A percentile compares a stretch with the other conserved stretches of the same genome.
Evolutionary conservation across 2,888 invertebrate genomes (phyloP).

Genomic region (Amphimallon solstitiale): DNA sequence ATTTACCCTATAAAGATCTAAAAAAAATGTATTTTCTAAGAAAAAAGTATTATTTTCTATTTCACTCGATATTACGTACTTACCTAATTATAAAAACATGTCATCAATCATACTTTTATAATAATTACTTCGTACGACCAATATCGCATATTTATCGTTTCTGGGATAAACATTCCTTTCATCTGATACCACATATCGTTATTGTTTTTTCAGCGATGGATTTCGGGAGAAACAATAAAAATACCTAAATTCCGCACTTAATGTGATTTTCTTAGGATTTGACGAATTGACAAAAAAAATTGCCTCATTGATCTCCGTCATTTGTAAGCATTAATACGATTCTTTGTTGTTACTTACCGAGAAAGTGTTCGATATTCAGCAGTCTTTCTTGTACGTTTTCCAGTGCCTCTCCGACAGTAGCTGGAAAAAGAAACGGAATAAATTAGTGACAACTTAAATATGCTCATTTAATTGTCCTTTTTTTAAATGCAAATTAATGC

Average conservation of each 20-base stretch:
- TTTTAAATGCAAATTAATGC: too few relatives aligned
- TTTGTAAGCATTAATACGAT: not conserved
- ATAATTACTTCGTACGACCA: too few relatives aligned
- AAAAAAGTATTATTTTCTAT: too few relatives aligned
- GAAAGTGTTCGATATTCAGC: conserved; percentile 9
- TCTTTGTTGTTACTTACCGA: conserved; percentile 8
- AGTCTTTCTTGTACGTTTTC: not conserved
- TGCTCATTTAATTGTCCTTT: too few relatives aligned
- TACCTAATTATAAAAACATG: too few relatives aligned
- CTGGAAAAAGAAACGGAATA: not conserved
- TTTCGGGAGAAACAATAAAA: conserved; percentile 27
- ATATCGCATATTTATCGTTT: not conserved
- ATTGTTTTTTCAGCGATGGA: conserved; percentile 2
- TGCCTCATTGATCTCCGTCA: not conserved
- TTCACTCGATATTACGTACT: too few relatives aligned
- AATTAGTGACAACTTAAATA: too few relatives aligned
- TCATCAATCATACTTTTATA: too few relatives aligned
- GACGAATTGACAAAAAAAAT: conserved; percentile 8
- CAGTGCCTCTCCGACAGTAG: conserved; percentile 1
- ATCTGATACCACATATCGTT: conserved; percentile 5
- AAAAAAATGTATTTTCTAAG: too few relatives aligned
- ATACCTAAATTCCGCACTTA: conserved; percentile 3
- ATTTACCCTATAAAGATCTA: too few relatives aligned
- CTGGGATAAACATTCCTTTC: conserved; percentile 20
- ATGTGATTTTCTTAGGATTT: conserved; percentile 11